A percentile compares a stretch with the other conserved stretches of the same genome.
Evolutionary conservation across 1,140 invertebrate genomes (phyloP).

Genomic region (Ganaspis sp.): DNA sequence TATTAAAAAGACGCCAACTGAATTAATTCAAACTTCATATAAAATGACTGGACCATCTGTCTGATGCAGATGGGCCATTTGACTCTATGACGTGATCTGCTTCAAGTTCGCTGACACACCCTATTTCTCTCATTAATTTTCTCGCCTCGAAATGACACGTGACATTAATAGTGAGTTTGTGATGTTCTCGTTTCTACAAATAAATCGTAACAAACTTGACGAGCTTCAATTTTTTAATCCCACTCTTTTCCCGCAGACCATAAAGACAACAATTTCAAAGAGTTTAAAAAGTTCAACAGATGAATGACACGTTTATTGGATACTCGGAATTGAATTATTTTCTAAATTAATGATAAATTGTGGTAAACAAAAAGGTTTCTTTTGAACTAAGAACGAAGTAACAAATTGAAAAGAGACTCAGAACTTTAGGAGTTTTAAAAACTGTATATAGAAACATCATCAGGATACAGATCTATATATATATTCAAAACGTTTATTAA

Average conservation of each 20-base stretch:
- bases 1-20: neutral
- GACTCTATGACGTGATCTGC: constrained; percentile 24
- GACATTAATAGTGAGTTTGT: constrained; percentile 13
- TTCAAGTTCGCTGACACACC: constrained; percentile 18
- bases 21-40: neutral
- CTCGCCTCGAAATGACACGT: constrained; percentile 5
- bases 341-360: too few species aligned
- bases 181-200: neutral
- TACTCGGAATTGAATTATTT: too few species aligned
- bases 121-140: constrained; percentile 21
- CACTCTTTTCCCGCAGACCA: neutral
- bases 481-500: too few species aligned
- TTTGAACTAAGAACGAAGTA: too few species aligned
- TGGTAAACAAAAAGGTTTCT: too few species aligned
- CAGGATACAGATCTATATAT: too few species aligned
- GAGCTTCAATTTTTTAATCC: neutral
- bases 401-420: too few species aligned
- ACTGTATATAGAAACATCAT: too few species aligned
- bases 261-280: neutral
- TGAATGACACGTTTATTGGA: too few species aligned
- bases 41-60: constrained; percentile 22
- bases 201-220: neutral
- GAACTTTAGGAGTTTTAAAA: too few species aligned
- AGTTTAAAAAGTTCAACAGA: too few species aligned
- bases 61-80: constrained; percentile 9